phyloP scores from a whole-genome alignment of 1,140 invertebrate species.

The Pollicipes pollicipes region DNA sequence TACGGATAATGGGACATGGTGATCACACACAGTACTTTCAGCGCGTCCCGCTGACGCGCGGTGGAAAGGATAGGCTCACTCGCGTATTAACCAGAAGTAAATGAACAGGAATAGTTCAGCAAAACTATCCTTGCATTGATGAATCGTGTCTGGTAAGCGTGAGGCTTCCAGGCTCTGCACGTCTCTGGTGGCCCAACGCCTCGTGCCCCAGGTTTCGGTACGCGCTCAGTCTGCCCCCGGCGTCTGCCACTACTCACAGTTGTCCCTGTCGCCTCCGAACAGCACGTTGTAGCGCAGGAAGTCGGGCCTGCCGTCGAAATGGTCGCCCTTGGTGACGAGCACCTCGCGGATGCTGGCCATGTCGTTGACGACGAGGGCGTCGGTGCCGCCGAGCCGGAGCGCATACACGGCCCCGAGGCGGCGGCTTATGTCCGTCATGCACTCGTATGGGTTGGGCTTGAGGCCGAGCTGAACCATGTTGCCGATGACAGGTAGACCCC shows the following conservation, averaged over 20 bases:
- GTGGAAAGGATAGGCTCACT: too few species aligned
- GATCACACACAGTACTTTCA: too few species aligned
- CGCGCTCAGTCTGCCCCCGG: too few species aligned
- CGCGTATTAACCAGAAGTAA: too few species aligned
- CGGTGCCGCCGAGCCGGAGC: constrained; percentile 45
- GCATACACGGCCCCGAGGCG: constrained; percentile 56
- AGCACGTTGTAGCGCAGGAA: constrained; percentile 48
- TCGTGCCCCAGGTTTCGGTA: too few species aligned
- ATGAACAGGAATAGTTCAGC: too few species aligned
- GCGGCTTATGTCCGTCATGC: constrained; percentile 46
- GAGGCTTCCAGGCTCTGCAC: too few species aligned
- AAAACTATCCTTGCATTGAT: too few species aligned
- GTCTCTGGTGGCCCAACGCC: too few species aligned
- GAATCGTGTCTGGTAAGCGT: too few species aligned
- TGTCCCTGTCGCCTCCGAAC: constrained; percentile 44
- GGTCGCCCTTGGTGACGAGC: constrained; percentile 54
- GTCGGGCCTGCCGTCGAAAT: constrained; percentile 60
- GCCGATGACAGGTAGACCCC: constrained; percentile 43
- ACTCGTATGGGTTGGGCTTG: constrained; percentile 47
- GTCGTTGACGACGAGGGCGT: constrained; percentile 57
- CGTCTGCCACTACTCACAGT: constrained; percentile 51
- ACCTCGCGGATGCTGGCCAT: constrained; percentile 54
- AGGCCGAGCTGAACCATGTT: constrained; percentile 45
- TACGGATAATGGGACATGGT: too few species aligned
- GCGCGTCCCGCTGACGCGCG: too few species aligned